phyloP scores from a whole-genome alignment of 1,140 invertebrate genomes.

The Cotesia glomerata region DNA sequence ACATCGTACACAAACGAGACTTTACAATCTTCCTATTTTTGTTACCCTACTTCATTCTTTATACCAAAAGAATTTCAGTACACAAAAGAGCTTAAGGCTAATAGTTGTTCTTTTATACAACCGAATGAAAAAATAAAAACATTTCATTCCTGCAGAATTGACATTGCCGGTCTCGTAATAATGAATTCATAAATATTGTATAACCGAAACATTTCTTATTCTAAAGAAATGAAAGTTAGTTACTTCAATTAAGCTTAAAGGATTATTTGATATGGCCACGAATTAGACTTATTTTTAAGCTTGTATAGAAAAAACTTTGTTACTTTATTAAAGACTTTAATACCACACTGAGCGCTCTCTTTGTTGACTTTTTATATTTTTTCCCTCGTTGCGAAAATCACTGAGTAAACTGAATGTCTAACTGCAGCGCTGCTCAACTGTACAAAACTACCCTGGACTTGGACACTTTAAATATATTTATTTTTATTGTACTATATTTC shows the following conservation, averaged over 20 bases:
- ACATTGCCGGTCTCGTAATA: no score
- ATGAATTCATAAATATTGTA: no score
- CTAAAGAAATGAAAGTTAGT: neutral
- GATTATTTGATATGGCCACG: slow-evolving; percentile 1
- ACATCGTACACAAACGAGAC: slow-evolving; percentile 20
- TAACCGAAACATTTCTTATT: neutral
- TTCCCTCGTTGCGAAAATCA: neutral
- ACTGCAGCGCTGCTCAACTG: neutral
- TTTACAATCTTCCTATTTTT: slow-evolving; percentile 8
- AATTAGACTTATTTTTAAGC: slow-evolving; percentile 2
- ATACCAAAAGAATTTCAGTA: neutral
- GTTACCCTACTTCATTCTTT: slow-evolving; percentile 4
- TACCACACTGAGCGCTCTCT: slow-evolving; percentile 7
- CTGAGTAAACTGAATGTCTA: slow-evolving; percentile 1
- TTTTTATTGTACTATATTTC: neutral
- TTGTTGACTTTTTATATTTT: slow-evolving; percentile 12
- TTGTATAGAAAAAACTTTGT: slow-evolving; percentile 9
- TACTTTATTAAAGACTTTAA: slow-evolving; percentile 9
- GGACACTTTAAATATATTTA: neutral
- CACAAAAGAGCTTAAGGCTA: no score
- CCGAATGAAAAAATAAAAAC: neutral
- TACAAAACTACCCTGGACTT: neutral
- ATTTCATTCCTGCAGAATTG: neutral
- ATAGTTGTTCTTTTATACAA: no score
- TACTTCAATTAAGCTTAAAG: neutral